Conservation (phyloP, 2,888 invertebrate genomes). For the Cheilosia scutellata region DNA sequence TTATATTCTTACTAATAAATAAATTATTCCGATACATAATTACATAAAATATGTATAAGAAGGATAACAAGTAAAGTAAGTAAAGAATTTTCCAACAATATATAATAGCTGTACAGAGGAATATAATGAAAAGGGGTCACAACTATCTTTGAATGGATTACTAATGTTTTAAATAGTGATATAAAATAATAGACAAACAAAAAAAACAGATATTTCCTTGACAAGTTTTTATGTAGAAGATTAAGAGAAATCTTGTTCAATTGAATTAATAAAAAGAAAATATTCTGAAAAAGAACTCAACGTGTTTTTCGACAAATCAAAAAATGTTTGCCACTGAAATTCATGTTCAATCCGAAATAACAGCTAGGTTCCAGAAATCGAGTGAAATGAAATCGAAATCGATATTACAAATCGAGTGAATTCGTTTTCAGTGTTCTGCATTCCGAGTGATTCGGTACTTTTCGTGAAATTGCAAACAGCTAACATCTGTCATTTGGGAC, state of each 20-base stretch:
- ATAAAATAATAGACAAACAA: conserved; percentile 41
- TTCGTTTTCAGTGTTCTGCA: too few species aligned
- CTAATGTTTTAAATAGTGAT: conserved; percentile 63
- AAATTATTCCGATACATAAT: conserved; percentile 5
- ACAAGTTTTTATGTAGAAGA: conserved; percentile 55
- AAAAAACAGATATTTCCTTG: conserved; percentile 62
- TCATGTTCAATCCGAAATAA: too few species aligned
- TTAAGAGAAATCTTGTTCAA: conserved; percentile 60
- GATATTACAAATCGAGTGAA: too few species aligned
- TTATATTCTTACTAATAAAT: conserved; percentile 14
- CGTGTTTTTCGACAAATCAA: too few species aligned
- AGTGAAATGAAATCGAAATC: too few species aligned
- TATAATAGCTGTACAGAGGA: conserved; percentile 14
- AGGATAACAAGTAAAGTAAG: conserved; percentile 11
- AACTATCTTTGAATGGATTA: conserved; percentile 16
- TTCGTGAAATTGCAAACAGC: too few species aligned
- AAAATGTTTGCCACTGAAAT: too few species aligned
- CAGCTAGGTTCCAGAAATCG: too few species aligned
- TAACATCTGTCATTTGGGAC: too few species aligned
- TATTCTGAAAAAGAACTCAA: conserved; percentile 28
- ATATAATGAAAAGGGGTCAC: neutral
- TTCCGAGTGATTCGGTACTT: too few species aligned
- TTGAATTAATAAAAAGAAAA: conserved; percentile 59
- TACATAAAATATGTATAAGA: neutral
- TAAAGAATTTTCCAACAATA: neutral